Base-by-base conservation (phyloP, 2,797 vertebrate species). In the Urosaurus nigricauda region DNA sequence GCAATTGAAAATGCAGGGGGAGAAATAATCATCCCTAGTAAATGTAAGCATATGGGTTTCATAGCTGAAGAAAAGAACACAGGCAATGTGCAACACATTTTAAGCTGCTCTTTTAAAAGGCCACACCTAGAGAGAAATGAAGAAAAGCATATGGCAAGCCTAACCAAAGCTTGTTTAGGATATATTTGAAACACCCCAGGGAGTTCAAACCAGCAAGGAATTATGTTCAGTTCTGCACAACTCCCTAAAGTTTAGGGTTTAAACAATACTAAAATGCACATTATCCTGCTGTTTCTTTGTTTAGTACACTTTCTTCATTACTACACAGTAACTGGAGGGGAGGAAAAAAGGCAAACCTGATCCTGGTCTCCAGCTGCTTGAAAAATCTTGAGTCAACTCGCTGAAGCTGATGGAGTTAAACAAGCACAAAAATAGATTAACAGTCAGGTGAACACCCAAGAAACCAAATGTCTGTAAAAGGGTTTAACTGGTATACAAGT, bases 151-250 rank as follows among this genome's bases (percentile, higher is more conserved):
- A 83, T 5, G 43, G 73, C 37, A 19, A 70, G 56, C 37, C 43
- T 26, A 87, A 60, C 35, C 32, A 68, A 88, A 51, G 3, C 73
- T 88, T 79, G 12, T 60, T 60, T 47, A 71, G 35, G 87, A 53
- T 29, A 77, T 77, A 74, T 75, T 82, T 83, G 43, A 84, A 58
- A 71, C 75, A 58, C 35, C 43, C 82, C 37, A 78, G 13, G 51
- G 83, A 79, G 29, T 79, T 84, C 37, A 56, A 83, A 79, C 65
- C 51, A 84, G 35, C 74, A 88, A 88, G 63, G 75, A 88, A 84
- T 84, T 84, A 84, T 79, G 53, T 79, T 79, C 40, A 60, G n/a
- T 80, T 56, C 70, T 83, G 40, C 14, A 35, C 63, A 47, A 84
- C 7, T 13, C 75, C 75, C 58, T 37, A 88, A 88, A 68, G 65